Evolutionary conservation across 1,140 invertebrate genomes (phyloP), one percentile per base, ranked within the genome.

Genomic region (Philotrypesis tridentata): DNA sequence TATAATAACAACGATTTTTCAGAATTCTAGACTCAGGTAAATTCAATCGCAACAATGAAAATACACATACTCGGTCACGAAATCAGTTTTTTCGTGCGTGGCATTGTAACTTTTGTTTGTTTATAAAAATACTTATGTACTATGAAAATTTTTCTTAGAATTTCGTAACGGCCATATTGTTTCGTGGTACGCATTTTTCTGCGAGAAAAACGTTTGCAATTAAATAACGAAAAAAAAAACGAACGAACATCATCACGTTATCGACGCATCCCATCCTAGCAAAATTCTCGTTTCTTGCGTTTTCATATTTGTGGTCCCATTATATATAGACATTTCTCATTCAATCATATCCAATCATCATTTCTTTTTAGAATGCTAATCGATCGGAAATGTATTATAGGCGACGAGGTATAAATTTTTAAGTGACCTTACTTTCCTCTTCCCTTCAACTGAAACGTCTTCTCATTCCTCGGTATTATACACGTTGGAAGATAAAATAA

Each of bases 321-420:
- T 55, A 9, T 37, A 55, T 40, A 63, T 25, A 77, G 12, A 77
- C 14, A 77, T 21, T 77, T 9, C n/a, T 77, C 17, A 21, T 43
- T 65, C 61, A 43, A 37, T 25, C 31, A 27, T 11, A 65, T 25
- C 40, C 17, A 43, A 67, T 67, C 14, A 40, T 12, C 6, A 17
- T 43, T 65, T 2, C 6, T 77, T 67, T 77, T 65, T 40, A 61
- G 74, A 77, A 77, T 40, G 74, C 23, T 77, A 65, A 65, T 67
- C 33, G 33, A 43, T 43, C 14, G 12, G n/a, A 37, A 31, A 33
- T 37, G n/a, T 75, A 63, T 31, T 61, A 29, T 12, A 14, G 61
- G 33, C 61, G 17, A n/a, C 43, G 29, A 75, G 55, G 61, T 61
- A 63, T 76, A 21, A 33, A 27, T 8, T 40, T 43, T 77, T 77